Evolutionary conservation across 2,888 invertebrate species (phyloP).

Genomic region (Limnephilus marmoratus): DNA sequence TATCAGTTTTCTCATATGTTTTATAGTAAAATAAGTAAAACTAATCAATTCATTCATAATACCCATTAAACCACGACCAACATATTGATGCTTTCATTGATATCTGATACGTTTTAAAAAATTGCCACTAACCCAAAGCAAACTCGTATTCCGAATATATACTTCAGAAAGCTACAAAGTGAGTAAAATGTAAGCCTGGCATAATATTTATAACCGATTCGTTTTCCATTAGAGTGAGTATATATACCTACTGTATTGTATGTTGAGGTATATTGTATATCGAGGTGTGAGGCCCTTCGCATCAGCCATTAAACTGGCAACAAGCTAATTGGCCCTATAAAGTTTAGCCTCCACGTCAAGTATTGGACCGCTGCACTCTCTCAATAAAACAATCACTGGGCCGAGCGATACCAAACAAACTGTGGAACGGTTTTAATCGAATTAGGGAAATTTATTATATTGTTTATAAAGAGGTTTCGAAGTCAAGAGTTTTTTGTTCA

Average conservation of each 20-base stretch:
- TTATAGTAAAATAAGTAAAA: no score
- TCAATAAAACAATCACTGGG: conserved; percentile 4
- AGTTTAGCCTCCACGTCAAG: conserved; percentile 34
- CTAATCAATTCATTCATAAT: background rate
- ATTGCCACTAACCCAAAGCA: background rate
- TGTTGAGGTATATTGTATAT: background rate
- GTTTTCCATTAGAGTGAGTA: conserved; percentile 14
- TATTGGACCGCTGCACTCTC: conserved; percentile 7
- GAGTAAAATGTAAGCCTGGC: background rate
- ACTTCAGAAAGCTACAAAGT: no score
- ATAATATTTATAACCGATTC: background rate
- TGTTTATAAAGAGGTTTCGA: background rate
- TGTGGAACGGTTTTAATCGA: background rate
- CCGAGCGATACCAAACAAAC: background rate
- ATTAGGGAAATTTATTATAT: background rate
- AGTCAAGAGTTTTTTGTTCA: background rate
- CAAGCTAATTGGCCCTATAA: conserved; percentile 50
- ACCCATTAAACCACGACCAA: background rate
- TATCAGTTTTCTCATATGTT: no score
- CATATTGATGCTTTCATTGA: background rate
- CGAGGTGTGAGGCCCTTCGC: conserved; percentile 46
- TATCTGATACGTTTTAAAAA: background rate
- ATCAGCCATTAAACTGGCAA: conserved; percentile 33
- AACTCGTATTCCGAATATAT: background rate
- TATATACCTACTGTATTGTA: background rate